Evolutionary conservation across 1,140 invertebrate species (phyloP).

Genomic region (Oscheius sp.): DNA sequence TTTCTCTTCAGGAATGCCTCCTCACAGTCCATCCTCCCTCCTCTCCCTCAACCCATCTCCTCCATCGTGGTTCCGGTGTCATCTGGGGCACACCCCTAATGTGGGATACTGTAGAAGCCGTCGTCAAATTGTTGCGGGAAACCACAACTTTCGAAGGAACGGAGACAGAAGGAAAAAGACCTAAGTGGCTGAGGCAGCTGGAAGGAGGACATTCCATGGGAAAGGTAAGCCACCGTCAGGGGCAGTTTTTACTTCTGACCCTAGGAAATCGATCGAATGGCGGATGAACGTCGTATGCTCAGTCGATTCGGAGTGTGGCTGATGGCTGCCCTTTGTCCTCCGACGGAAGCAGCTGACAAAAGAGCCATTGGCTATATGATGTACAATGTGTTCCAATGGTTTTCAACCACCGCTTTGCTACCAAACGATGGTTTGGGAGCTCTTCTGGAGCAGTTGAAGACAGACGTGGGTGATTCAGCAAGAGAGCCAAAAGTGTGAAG

Average conservation of each 20-base stretch:
- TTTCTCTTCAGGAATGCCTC: constrained; percentile 64
- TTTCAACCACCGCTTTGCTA: constrained; percentile 91
- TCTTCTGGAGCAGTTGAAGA: constrained; percentile 84
- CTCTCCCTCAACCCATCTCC: constrained; percentile 41
- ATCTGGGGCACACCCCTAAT: constrained; percentile 49
- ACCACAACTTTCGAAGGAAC: constrained; percentile 59
- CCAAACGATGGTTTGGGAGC: constrained; percentile 83
- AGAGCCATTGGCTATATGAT: constrained; percentile 85
- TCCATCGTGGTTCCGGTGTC: constrained; percentile 44
- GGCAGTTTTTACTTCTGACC: not conserved
- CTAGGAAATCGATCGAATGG: constrained; percentile 55
- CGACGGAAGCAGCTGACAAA: constrained; percentile 73
- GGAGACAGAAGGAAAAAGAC: constrained; percentile 60
- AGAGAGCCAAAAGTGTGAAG: constrained; percentile 32
- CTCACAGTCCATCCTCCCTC: constrained; percentile 37
- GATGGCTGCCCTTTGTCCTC: constrained; percentile 85
- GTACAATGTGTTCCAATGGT: constrained; percentile 97
- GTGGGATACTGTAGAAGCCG: constrained; percentile 89
- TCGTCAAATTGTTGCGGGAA: constrained; percentile 74
- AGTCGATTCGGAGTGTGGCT: constrained; percentile 95
- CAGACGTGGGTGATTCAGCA: constrained; percentile 66
- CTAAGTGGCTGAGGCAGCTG: constrained; percentile 61
- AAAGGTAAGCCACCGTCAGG: constrained; percentile 1
- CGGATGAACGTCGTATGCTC: constrained; percentile 79
- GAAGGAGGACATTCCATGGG: constrained; percentile 62